Evolutionary conservation across 2,113 vertebrate species (phyloP), one percentile per base, ranked within the genome.

Genomic region (Sterna hirundo): DNA sequence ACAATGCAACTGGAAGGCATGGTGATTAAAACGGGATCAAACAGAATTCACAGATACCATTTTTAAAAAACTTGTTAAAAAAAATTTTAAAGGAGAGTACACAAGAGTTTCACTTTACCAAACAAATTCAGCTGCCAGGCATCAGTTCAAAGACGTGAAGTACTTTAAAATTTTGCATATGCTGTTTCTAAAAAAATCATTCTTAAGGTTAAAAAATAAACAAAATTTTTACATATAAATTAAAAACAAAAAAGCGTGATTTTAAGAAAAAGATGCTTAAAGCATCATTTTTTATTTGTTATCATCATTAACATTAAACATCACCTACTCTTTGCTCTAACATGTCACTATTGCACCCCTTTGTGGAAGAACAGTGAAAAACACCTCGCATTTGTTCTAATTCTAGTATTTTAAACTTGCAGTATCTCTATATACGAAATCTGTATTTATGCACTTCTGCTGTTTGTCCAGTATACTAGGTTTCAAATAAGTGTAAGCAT

Each of bases 321-420:
- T 27, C n/a, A n/a, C 34, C 7, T 36, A 36, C 13, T 22, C 30
- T 64, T 86, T 54, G 16, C 47, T 92, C 42, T 55, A 71, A 60
- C 38, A 7, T 23, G 57, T 88, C 47, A 57, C 46, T 78, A 86
- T 42, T 76, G 86, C 95, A 91, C 90, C 92, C 65, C 92, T 57
- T 61, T 82, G 92, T 95, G 96, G 96, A 79, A 79, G 40, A 94
- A 91, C 8, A 71, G 69, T 46, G 69, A 92, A 91, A 92, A 82
- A 61, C 88, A 94, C 3, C 47, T 55, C 38, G 68, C 4, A 40
- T 51, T 88, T 72, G 10, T 19, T 88, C 71, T n/a, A 65, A 80
- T 49, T 81, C 15, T 27, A 49, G 21, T 46, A 55, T 55, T 65
- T 83, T 26, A 79, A 87, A 34, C 16, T 72, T 65, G 52, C 19